Evolutionary conservation across 2,113 vertebrate species (phyloP), one percentile per base, ranked within the genome.

Genomic region (Clarias macrocephalus): DNA sequence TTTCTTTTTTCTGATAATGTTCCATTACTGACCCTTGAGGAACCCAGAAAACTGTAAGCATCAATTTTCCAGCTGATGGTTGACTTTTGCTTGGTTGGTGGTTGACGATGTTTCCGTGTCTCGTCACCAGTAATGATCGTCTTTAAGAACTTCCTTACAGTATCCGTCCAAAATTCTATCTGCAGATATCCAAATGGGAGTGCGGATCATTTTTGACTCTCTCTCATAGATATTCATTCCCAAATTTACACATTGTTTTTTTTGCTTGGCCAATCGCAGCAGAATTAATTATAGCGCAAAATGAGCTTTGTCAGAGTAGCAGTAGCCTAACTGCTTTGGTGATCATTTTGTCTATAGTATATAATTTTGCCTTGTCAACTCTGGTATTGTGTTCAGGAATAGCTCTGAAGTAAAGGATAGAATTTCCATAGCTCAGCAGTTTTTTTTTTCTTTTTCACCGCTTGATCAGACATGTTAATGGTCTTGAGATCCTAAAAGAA

Each of bases 381-480:
- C 25, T 48, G 30, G 21, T 37, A 19, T 42, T 63, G 28, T 23
- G 10, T 37, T 76, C 23, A 42, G 52, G 23, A 73, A 73, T 73
- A 48, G 42, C 10, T 48, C 70, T 48, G 48, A 42, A 12, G 37
- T 42, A 73, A 21, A 30, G 42, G 42, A 18, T 62, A 54, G 23
- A 42, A 56, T 85, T 85, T 54, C n/a, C 60, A 80, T 33, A 79
- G 60, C 66, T 85, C 59, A 33, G 30, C 54, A 33, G 37, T 21
- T 2, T 21, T 12, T 21, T n/a, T n/a, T 16, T 56, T 56, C 28
- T 23, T 42, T 18, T n/a, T 10, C 37, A 2, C 7, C 5, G 16
- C 19, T 21, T 65, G 80, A 72, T 60, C 56, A 72, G 54, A 48
- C 77, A 62, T 57, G 52, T 13, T 86, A 86, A 86, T 81, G 68